These are phyloP conservation scores for Conopomorpha cramerella DNA, from an alignment of 1,140 invertebrate species.

Conservation along the genomic window DNA sequence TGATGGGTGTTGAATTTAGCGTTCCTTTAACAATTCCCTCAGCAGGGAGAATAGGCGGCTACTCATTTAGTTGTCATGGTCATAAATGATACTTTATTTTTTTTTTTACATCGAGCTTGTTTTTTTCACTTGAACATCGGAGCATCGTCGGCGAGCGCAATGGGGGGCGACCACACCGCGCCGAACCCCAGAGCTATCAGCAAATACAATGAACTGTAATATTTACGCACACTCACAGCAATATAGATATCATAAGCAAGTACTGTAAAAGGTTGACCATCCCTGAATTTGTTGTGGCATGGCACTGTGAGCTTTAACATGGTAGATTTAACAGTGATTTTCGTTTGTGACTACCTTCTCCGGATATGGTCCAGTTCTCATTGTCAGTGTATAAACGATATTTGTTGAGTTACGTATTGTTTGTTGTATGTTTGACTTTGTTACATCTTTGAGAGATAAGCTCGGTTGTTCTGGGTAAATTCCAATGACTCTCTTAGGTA, in stretches of 20 bases:
- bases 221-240: constrained; percentile 45
- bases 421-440: constrained; percentile 39
- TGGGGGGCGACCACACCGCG: constrained; percentile 46
- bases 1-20: constrained; percentile 38
- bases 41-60: constrained; percentile 18
- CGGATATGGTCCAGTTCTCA: constrained; percentile 5
- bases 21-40: constrained; percentile 29
- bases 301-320: constrained; percentile 4
- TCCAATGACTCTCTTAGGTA: no score
- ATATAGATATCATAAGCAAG: constrained; percentile 49
- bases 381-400: constrained; percentile 26
- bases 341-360: not conserved
- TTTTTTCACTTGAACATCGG: no score
- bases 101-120: constrained; percentile 17
- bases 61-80: constrained; percentile 26
- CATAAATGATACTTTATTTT: constrained; percentile 28
- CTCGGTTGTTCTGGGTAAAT: constrained; percentile 1
- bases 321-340: not conserved
- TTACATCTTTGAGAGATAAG: constrained; percentile 28
- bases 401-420: constrained; percentile 47
- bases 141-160: constrained; percentile 21
- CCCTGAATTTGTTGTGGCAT: constrained; percentile 8
- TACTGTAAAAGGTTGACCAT: constrained; percentile 28
- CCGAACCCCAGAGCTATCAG: constrained; percentile 25
- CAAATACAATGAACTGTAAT: constrained; percentile 54